Evolutionary conservation across 2,888 invertebrate species (phyloP).

Genomic region (Capitulum mitella): DNA sequence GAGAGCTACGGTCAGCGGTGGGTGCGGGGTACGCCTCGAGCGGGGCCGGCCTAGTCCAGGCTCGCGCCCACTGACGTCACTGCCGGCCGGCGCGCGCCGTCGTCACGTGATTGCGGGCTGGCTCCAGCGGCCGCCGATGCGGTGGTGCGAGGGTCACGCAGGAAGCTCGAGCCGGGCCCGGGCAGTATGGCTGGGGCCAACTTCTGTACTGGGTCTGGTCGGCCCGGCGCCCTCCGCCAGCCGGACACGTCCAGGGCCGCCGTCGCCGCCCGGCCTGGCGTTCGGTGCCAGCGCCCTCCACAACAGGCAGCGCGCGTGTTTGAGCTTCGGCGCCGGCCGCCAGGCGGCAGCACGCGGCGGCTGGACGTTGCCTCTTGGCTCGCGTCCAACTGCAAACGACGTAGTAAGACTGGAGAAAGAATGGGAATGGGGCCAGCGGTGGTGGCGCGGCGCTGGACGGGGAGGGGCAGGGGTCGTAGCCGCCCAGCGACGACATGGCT

Average conservation of each 20-base stretch:
- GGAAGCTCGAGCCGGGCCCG: background rate
- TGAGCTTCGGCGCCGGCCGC: background rate
- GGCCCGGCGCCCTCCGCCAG: too few species aligned
- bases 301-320: background rate
- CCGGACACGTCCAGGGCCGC: background rate
- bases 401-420: background rate
- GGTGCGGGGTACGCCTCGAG: too few species aligned
- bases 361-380: background rate
- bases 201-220: background rate
- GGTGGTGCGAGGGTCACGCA: too few species aligned
- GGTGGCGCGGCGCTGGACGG: background rate
- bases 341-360: background rate
- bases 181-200: too few species aligned
- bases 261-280: background rate
- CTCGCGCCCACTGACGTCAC: too few species aligned
- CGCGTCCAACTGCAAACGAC: background rate
- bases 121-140: too few species aligned
- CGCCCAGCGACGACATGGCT: too few species aligned
- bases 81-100: too few species aligned
- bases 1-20: too few species aligned
- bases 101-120: too few species aligned
- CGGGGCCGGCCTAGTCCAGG: too few species aligned
- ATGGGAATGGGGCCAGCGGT: background rate
- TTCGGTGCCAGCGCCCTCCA: background rate
- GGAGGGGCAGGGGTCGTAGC: background rate